Conservation (phyloP, 2,888 invertebrate genomes). For the Thera obeliscata region DNA sequence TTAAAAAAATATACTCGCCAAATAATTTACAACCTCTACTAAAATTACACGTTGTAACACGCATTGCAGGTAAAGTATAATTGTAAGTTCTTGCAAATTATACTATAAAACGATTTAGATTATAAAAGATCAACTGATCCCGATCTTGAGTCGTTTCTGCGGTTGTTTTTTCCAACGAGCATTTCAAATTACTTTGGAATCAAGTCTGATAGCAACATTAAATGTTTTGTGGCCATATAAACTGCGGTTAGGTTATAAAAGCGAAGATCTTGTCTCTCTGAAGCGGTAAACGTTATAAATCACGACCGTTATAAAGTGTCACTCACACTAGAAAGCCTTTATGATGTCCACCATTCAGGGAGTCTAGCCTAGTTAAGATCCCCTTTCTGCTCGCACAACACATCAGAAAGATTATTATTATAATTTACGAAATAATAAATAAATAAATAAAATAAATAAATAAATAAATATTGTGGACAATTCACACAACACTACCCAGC, state of each 20-base stretch:
- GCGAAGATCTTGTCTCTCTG: not conserved
- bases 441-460: too few relatives aligned
- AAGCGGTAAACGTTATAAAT: not conserved
- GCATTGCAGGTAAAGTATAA: too few relatives aligned
- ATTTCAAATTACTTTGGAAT: slow-evolving; percentile 2
- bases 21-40: too few relatives aligned
- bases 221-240: slow-evolving; percentile 46
- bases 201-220: slow-evolving; percentile 42
- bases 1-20: too few relatives aligned
- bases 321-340: not conserved
- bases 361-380: too few relatives aligned
- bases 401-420: too few relatives aligned
- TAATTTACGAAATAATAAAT: too few relatives aligned
- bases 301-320: not conserved
- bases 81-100: too few relatives aligned
- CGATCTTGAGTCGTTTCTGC: not conserved
- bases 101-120: not conserved
- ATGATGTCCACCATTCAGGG: not conserved
- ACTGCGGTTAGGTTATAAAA: not conserved
- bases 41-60: too few relatives aligned
- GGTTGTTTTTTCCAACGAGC: not conserved
- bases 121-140: not conserved
- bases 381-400: too few relatives aligned
- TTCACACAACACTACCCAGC: too few relatives aligned
- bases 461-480: too few relatives aligned